phyloP scores from a whole-genome alignment of 2,888 invertebrate species.

The Pristionchus mayeri region DNA sequence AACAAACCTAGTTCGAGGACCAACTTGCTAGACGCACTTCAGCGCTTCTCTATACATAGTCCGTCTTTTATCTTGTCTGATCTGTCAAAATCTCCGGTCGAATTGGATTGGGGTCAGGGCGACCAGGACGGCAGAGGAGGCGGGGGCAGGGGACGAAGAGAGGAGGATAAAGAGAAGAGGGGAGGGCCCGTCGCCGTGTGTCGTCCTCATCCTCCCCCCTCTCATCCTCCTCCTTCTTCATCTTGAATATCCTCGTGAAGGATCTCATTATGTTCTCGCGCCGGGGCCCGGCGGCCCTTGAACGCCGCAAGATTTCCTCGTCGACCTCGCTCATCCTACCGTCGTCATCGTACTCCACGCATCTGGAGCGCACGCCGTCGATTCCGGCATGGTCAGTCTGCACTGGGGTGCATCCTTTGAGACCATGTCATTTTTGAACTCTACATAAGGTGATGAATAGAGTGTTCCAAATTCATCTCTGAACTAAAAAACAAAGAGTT shows the following conservation, averaged over 20 bases:
- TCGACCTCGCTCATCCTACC: slow-evolving; percentile 35
- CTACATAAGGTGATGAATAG: no score
- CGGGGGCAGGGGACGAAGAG: not conserved
- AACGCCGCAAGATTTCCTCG: slow-evolving; percentile 27
- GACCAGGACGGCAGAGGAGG: not conserved
- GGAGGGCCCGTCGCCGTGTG: not conserved
- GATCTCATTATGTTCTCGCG: slow-evolving; percentile 32
- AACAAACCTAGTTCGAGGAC: no score
- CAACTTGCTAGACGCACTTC: no score
- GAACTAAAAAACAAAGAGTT: no score
- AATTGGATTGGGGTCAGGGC: slow-evolving; percentile 12
- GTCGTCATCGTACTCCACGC: not conserved
- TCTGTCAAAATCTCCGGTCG: not conserved
- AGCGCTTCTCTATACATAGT: no score
- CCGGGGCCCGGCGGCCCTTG: not conserved
- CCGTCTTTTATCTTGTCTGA: no score
- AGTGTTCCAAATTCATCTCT: no score
- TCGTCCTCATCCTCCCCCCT: not conserved
- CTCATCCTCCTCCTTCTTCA: slow-evolving; percentile 9
- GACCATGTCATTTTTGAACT: no score
- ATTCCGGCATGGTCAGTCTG: slow-evolving; percentile 23
- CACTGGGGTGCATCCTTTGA: no score
- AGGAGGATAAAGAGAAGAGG: slow-evolving; percentile 21
- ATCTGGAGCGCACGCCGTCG: not conserved
- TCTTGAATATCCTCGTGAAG: slow-evolving; percentile 20